Evolutionary conservation across 2,113 vertebrate species (phyloP).

Genomic region (Sclerurus mexicanus): DNA sequence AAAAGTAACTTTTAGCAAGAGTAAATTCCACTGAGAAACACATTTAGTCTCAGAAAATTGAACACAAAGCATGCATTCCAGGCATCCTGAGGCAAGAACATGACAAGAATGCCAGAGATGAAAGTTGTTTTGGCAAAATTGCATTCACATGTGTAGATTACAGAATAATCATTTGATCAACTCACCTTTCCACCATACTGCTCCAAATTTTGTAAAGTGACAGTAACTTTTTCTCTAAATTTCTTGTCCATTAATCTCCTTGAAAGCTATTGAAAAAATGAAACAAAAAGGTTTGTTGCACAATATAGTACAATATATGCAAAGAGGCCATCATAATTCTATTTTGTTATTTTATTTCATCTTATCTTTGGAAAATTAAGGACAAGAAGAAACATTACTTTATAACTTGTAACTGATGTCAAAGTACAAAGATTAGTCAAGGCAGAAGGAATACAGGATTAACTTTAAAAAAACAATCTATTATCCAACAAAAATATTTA

Average conservation of each 20-base stretch:
- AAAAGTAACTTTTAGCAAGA: not conserved
- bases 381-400: not conserved
- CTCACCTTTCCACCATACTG: conserved; percentile 78
- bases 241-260: conserved; percentile 80
- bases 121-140: not conserved
- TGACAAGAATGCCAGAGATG: not conserved
- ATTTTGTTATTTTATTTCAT: not conserved
- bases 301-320: not conserved
- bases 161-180: not conserved
- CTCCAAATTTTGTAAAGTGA: conserved; percentile 77
- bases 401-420: not conserved
- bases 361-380: not conserved
- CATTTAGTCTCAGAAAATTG: not conserved
- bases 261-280: conserved; percentile 71
- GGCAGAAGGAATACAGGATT: not conserved
- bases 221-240: conserved; percentile 75
- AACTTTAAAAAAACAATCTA: not conserved
- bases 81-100: not conserved
- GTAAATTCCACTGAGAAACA: not conserved
- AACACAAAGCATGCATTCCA: not conserved
- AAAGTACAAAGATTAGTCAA: not conserved
- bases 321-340: not conserved
- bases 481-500: not conserved
- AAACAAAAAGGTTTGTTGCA: not conserved
- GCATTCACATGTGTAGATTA: not conserved